A percentile compares a stretch with the other conserved stretches of the same genome.
These are phyloP conservation scores for Hecatera dysodea DNA, from an alignment of 2,888 invertebrate genomes.

Conservation along the genomic window DNA sequence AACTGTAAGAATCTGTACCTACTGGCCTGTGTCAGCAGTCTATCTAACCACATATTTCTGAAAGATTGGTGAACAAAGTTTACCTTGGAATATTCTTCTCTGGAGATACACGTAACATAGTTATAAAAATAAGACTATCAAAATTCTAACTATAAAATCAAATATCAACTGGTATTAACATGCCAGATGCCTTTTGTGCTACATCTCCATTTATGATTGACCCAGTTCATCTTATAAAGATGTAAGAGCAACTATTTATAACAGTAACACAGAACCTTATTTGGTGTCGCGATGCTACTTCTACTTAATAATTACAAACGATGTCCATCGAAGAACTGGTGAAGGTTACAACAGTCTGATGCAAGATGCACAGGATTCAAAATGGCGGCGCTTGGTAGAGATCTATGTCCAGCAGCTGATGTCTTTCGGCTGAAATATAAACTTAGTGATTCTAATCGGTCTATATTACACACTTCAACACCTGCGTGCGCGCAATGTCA, in stretches of 20 bases:
- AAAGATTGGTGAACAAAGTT: not conserved
- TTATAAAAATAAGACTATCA: too few species aligned
- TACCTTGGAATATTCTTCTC: too few species aligned
- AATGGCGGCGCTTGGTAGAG: too few species aligned
- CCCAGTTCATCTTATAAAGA: constrained; percentile 40
- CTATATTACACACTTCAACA: too few species aligned
- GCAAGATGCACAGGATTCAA: not conserved
- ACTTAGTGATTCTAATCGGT: too few species aligned
- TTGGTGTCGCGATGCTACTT: constrained; percentile 2
- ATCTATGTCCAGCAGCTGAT: too few species aligned
- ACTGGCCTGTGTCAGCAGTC: too few species aligned
- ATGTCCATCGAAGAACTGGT: not conserved
- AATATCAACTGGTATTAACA: not conserved
- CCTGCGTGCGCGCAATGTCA: too few species aligned
- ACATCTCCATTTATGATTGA: constrained; percentile 22
- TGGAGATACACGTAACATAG: too few species aligned
- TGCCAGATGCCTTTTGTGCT: constrained; percentile 13
- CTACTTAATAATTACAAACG: not conserved
- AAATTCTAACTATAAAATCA: not conserved
- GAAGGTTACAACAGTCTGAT: not conserved
- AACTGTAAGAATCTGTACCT: too few species aligned
- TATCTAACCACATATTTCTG: too few species aligned
- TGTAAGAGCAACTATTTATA: constrained; percentile 29
- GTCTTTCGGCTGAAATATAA: too few species aligned
- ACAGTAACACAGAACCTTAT: constrained; percentile 24